Base-by-base conservation (phyloP, 1,140 invertebrate genomes). In the Atta texana region DNA sequence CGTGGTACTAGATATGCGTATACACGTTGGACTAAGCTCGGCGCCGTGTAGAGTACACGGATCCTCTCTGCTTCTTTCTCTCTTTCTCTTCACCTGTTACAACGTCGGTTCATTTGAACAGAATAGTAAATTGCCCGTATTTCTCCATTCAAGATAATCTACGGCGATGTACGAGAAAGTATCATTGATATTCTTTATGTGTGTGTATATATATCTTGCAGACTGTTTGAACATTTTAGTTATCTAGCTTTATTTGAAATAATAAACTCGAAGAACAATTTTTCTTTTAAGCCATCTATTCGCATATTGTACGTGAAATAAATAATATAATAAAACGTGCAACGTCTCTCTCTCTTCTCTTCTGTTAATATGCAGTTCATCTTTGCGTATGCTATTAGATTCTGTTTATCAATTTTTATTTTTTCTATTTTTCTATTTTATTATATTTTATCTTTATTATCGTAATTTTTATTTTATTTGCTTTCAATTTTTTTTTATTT, bases 131-230 rank as follows among this genome's bases (percentile, higher is more conserved):
- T 92, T 86, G 75, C 53, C 74, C 86, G 76, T 84, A 91, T 85
- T 90, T 85, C 88, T 76, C 75, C 71, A 59, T 90, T 63, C 78
- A 88, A 87, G 86, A 76, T 92, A 93, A 93, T 78, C 44, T 55
- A 28, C n/a, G 63, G 34, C 89, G 51, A 61, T 68, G 85, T 77
- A 84, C 92, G 91, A 93, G 93, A 93, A 94, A 94, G 92, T 93
- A 94, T 92, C 93, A 94, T 92, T 94, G 93, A 95, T 94, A 93
- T 93, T 88, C 55, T 66, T 69, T 69, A 44, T 53, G 21, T 31
- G 28, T 16, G 53, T 49, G 7, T 61, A 18, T 55, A 76, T 57
- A 0, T 28, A 2, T 28, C 61, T 87, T 85, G 8, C 31, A 8
- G 2, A 39, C 0, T 24, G 28, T 31, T 31, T 31, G 12, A 14